These are phyloP conservation scores for Mastigias papua DNA, from an alignment of 30 jellyfish, hydroid and myxozoan genomes.

Conservation along the genomic window DNA sequence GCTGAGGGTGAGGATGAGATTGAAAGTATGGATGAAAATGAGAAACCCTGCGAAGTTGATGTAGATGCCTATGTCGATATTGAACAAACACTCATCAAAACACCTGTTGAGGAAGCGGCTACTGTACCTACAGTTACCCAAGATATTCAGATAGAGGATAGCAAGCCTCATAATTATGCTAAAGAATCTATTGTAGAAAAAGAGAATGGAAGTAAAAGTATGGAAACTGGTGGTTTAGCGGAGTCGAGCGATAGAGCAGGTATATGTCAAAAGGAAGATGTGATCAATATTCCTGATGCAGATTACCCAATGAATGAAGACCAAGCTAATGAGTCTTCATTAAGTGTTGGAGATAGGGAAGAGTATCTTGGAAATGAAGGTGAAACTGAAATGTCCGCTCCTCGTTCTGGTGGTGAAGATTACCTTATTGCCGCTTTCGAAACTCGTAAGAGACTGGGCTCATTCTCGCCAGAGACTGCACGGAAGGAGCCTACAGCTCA, in stretches of 20 bases:
- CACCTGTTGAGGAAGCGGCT: neutral
- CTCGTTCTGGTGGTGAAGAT: slow-evolving; percentile 2
- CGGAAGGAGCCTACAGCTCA: slow-evolving; percentile 24
- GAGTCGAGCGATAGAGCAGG: neutral
- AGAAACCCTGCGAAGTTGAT: neutral
- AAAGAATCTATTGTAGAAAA: neutral
- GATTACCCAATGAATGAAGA: slow-evolving; percentile 34
- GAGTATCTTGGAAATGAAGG: neutral
- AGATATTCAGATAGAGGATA: neutral
- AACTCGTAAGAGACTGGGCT: slow-evolving; percentile 26
- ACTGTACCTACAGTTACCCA: neutral
- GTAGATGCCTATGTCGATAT: neutral
- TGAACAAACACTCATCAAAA: neutral
- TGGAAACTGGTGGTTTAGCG: neutral
- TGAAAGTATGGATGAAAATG: neutral
- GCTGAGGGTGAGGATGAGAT: neutral
- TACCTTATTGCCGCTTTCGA: slow-evolving; percentile 28
- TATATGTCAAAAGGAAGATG: neutral
- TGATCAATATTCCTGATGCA: slow-evolving; percentile 21
- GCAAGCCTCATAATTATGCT: neutral
- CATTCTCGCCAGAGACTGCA: slow-evolving; percentile 10
- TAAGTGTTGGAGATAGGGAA: neutral
- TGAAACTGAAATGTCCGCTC: neutral
- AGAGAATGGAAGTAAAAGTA: neutral
- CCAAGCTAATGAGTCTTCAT: neutral